phyloP scores from a whole-genome alignment of 2,113 vertebrate genomes.

The cat (Felis catus) region F.catus_Fca126_mat1.0 CM031417.1:128785501-128786000 shows the following conservation, averaged over 20 bases:
- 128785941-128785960: constrained; percentile 14
- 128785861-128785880: not conserved
- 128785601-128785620: not conserved
- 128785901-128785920: not conserved
- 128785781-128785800: not conserved
- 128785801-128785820: not conserved
- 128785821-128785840: not conserved
- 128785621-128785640: not conserved
- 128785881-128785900: not conserved
- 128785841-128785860: not conserved
- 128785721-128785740: not conserved
- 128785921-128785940: not conserved
- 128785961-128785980: not conserved
- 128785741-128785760: not conserved
- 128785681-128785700: not conserved
- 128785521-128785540: not conserved
- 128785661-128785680: not conserved
- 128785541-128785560: not conserved
- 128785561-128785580: not conserved
- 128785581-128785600: not conserved
- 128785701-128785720: not conserved
- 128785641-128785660: accelerated
- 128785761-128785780: not conserved
- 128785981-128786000: constrained; percentile 3
- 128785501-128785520: not conserved